These are phyloP conservation scores for Catharus ustulatus DNA, from an alignment of 2,797 vertebrate species.

Conservation along the genomic window DNA sequence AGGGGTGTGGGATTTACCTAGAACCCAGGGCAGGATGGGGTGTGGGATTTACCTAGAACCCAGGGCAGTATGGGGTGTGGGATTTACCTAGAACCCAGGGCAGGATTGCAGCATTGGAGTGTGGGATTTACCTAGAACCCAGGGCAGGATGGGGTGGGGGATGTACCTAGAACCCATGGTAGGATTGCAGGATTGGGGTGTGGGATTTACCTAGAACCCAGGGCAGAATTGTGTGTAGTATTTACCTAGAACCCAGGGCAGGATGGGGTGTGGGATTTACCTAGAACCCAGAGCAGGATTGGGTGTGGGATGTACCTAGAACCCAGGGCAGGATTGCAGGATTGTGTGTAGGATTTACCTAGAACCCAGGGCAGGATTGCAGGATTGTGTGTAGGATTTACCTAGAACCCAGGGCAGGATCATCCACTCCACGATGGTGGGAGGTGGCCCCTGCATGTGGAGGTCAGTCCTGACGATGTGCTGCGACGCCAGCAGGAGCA, in stretches of 20 bases:
- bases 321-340: background rate
- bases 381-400: background rate
- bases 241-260: background rate
- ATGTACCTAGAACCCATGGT: background rate
- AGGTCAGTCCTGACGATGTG: conserved; percentile 96
- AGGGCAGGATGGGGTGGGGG: too few relatives aligned
- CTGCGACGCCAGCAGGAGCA: conserved; percentile 94
- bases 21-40: conserved; percentile 82
- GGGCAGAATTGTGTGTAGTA: too few relatives aligned
- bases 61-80: too few relatives aligned
- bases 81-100: background rate
- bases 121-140: too few relatives aligned
- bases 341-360: background rate
- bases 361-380: conserved; percentile 75
- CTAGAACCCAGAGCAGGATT: background rate
- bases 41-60: background rate
- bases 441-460: conserved; percentile 94
- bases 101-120: too few relatives aligned
- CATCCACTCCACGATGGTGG: conserved; percentile 98
- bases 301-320: background rate
- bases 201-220: background rate
- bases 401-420: conserved; percentile 76
- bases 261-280: background rate
- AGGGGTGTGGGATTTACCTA: conserved; percentile 48
- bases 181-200: too few relatives aligned